Percentiles rank a stretch among this genome's conserved stretches.
These are phyloP conservation scores for Coleophora flavipennella DNA, from an alignment of 2,888 invertebrate species.

Conservation along the genomic window DNA sequence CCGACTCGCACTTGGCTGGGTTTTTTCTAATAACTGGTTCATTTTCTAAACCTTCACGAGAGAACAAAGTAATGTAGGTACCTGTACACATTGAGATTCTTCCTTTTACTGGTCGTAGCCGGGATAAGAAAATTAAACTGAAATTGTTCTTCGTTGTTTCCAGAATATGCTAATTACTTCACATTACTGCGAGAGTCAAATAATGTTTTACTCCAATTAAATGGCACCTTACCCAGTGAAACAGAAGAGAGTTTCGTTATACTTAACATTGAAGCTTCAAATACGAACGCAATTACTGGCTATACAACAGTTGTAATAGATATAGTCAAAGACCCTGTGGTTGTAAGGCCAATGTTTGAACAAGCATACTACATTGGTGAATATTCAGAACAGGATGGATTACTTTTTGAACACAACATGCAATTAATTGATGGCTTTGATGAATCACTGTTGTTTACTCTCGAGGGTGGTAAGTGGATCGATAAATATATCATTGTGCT, in stretches of 20 bases:
- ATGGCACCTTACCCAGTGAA: slow-evolving; percentile 7
- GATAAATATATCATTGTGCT: too few relatives aligned
- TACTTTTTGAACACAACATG: slow-evolving; percentile 22
- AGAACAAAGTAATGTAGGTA: too few relatives aligned
- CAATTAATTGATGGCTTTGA: slow-evolving; percentile 24
- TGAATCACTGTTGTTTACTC: slow-evolving; percentile 22
- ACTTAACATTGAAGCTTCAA: slow-evolving; percentile 16
- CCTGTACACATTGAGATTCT: too few relatives aligned
- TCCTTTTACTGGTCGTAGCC: too few relatives aligned
- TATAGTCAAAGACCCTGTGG: slow-evolving; percentile 13
- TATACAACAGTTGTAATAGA: slow-evolving; percentile 13
- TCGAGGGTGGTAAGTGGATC: slow-evolving; percentile 25
- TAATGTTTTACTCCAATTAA: slow-evolving; percentile 4
- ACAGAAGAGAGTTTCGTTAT: slow-evolving; percentile 12
- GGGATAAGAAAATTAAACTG: too few relatives aligned
- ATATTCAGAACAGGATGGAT: slow-evolving; percentile 20
- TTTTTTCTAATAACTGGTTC: too few relatives aligned
- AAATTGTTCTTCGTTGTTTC: slow-evolving; percentile 5
- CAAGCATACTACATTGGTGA: slow-evolving; percentile 24
- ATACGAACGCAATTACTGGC: slow-evolving; percentile 14
- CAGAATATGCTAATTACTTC: slow-evolving; percentile 12
- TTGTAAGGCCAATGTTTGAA: slow-evolving; percentile 18
- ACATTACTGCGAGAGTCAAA: slow-evolving; percentile 1
- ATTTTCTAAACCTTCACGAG: too few relatives aligned
- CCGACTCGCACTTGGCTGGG: too few relatives aligned